phyloP scores from a whole-genome alignment of 2,888 invertebrate species.

The Diogma glabrata region DNA sequence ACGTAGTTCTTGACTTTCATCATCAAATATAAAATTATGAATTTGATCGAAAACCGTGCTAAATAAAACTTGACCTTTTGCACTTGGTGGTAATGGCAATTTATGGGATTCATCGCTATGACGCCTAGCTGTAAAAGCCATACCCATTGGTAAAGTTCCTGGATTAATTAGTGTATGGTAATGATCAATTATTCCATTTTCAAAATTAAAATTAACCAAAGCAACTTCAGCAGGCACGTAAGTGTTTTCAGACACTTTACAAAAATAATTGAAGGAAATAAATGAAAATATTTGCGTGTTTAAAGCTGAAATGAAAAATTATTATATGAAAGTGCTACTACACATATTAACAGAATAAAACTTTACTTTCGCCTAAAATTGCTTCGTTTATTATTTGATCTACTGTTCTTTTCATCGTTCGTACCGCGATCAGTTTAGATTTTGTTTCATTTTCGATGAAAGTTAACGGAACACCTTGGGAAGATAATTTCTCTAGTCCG shows the following conservation, averaged over 20 bases:
- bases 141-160: slow-evolving; percentile 30
- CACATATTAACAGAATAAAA: background rate
- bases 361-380: background rate
- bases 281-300: slow-evolving; percentile 31
- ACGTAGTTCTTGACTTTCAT: slow-evolving; percentile 23
- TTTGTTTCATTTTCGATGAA: slow-evolving; percentile 25
- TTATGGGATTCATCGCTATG: slow-evolving; percentile 32
- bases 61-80: slow-evolving; percentile 13
- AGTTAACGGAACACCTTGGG: slow-evolving; percentile 10
- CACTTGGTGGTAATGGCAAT: slow-evolving; percentile 27
- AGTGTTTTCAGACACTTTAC: background rate
- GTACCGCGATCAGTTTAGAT: background rate
- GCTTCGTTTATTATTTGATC: background rate
- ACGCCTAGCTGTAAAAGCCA: slow-evolving; percentile 27
- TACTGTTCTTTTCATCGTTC: background rate
- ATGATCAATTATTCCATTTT: slow-evolving; percentile 27
- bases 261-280: slow-evolving; percentile 30
- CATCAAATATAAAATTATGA: slow-evolving; percentile 24
- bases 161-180: slow-evolving; percentile 8
- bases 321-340: too few species aligned
- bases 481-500: background rate
- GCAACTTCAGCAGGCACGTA: slow-evolving; percentile 37
- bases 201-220: slow-evolving; percentile 32
- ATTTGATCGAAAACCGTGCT: slow-evolving; percentile 28
- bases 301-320: background rate